These are phyloP conservation scores for Malacoraja senta DNA, from an alignment of 2,797 vertebrate genomes.

Conservation along the genomic window DNA sequence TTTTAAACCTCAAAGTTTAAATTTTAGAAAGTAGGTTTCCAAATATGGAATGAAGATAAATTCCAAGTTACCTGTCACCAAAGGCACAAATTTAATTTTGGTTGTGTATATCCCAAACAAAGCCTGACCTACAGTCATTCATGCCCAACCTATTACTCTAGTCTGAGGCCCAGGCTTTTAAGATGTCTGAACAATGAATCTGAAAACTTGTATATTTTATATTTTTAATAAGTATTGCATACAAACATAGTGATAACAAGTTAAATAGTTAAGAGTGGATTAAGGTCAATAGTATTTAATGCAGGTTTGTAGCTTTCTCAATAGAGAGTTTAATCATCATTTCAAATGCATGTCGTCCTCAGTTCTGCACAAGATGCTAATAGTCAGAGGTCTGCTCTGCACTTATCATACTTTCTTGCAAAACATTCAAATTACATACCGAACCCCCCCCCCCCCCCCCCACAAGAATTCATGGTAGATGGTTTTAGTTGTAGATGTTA, in stretches of 20 bases:
- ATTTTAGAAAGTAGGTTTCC: conserved; percentile 41
- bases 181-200: not conserved
- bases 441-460: not conserved
- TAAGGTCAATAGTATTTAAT: not conserved
- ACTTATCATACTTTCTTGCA: not conserved
- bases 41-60: not conserved
- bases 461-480: not conserved
- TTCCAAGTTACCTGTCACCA: conserved; percentile 41
- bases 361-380: not conserved
- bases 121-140: conserved; percentile 22
- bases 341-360: not conserved
- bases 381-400: not conserved
- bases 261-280: not conserved
- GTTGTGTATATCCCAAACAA: conserved; percentile 39
- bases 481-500: not conserved
- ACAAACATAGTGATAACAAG: not conserved
- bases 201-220: not conserved
- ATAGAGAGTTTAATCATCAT: not conserved
- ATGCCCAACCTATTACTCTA: not conserved
- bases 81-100: not conserved
- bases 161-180: not conserved
- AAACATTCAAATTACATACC: not conserved
- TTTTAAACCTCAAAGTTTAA: conserved; percentile 35
- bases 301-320: not conserved
- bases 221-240: not conserved